Base-by-base conservation (phyloP, 1,140 invertebrate species). In the Drosophila parvula region DNA sequence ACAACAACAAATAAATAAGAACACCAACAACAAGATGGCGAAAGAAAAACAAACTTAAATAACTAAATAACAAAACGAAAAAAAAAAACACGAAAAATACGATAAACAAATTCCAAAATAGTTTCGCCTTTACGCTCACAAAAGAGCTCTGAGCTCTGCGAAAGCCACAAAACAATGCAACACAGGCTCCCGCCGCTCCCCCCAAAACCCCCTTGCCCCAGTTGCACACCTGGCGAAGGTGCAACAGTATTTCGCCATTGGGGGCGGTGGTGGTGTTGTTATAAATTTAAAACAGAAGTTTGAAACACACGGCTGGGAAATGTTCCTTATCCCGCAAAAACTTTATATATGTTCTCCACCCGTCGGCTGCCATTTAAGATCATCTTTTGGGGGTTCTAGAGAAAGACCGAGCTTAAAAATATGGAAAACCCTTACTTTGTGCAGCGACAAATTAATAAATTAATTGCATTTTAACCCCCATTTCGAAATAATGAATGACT, bases 151-250 rank as follows among this genome's bases (percentile, higher is more conserved):
- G 22, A 22, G 22, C 22, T 22, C 22, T 22, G 22, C 47, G 61
- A 67, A 69, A 69, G 38, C 65, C 65, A 36, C 61, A 69, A 45
- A 69, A 69, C 65, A 68, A 68, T 68, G 65, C 60, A 68, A 51
- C 64, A 40, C 63, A 27, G 34, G n/a, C n/a, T n/a, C n/a, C 27
- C 11, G 18, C 11, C 10, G 14, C 45, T 27, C 61, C 50, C 56
- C 30, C 34, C 3, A 22, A 22, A 1, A 22, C 22, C 22, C 22
- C 22, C 3, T 3, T 22, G n/a, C 22, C 3, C 22, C 22, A 22
- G 22, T 18, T 32, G 36, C 45, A 10, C 59, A 64, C 45, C 60
- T 53, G 64, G 9, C 14, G 30, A 41, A 41, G 65, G 60, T 65
- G 65, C 65, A 63, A 63, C 55, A 43, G 60, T 50, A 30, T 68